Evolutionary conservation across 2,888 invertebrate genomes (phyloP).

Genomic region (Spodoptera exigua): DNA sequence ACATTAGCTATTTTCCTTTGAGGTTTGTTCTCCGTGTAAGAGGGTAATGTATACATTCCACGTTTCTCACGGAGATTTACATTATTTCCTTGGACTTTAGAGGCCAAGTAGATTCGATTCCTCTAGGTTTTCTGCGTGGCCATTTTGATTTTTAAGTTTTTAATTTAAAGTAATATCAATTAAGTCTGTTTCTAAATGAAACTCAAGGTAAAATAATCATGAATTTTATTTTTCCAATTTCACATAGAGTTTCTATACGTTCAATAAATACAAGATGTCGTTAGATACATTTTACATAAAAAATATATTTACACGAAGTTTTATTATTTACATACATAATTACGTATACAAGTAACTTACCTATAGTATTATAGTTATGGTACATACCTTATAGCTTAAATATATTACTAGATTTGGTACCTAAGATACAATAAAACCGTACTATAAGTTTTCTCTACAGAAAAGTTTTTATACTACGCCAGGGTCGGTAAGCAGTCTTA

Average conservation of each 20-base stretch:
- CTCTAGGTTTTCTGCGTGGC: not conserved
- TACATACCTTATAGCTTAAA: constrained; percentile 3
- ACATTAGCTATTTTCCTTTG: constrained; percentile 21
- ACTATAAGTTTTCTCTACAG: not conserved
- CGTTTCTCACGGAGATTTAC: constrained; percentile 12
- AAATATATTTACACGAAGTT: constrained; percentile 50
- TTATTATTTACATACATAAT: constrained; percentile 47
- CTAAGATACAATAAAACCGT: not conserved
- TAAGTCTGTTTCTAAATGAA: not conserved
- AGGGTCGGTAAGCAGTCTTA: no score
- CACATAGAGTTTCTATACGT: constrained; percentile 53
- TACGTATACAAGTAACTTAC: constrained; percentile 43
- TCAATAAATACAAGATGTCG: constrained; percentile 47
- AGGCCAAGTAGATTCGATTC: not conserved
- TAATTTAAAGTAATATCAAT: not conserved
- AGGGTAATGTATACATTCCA: not conserved
- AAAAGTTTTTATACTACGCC: not conserved
- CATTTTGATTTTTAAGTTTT: no score
- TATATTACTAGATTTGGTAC: constrained; percentile 2
- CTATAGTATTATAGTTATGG: constrained; percentile 18
- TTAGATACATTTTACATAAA: constrained; percentile 51
- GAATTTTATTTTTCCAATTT: constrained; percentile 49
- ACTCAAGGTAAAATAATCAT: constrained; percentile 44
- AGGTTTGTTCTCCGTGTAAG: constrained; percentile 1
- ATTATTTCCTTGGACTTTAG: not conserved